A percentile compares a stretch with the other conserved stretches of the same genome.
Evolutionary conservation across 2,797 vertebrate species (phyloP).

Genomic region (Acipenser transmontanus): DNA sequence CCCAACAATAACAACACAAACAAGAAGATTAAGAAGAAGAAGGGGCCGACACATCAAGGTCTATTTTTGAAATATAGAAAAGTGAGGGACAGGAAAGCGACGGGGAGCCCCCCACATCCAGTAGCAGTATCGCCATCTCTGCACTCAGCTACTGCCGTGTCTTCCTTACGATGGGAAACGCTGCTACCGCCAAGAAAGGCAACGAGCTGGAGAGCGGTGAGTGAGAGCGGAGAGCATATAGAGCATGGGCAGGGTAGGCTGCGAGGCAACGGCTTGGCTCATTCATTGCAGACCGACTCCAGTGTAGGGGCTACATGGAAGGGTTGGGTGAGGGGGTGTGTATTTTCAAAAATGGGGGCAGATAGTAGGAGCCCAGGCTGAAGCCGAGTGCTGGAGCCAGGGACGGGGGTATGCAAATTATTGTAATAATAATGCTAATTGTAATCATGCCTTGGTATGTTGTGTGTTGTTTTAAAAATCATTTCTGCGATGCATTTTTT

Average conservation of each 20-base stretch:
- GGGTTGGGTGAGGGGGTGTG: slow-evolving; percentile 3
- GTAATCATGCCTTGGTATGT: too few relatives aligned
- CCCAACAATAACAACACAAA: slow-evolving; percentile 5
- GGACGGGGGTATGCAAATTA: neutral
- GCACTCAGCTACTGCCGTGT: slow-evolving; percentile 52
- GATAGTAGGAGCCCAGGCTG: too few relatives aligned
- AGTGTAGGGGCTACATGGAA: neutral
- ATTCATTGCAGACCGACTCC: slow-evolving; percentile 15
- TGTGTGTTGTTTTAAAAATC: too few relatives aligned
- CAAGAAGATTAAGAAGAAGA: slow-evolving; percentile 26
- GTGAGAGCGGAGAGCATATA: slow-evolving; percentile 30
- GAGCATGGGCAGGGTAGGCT: neutral
- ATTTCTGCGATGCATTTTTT: too few relatives aligned
- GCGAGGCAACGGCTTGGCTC: neutral
- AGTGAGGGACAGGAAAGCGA: slow-evolving; percentile 24
- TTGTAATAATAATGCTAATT: too few relatives aligned
- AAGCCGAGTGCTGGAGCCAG: neutral
- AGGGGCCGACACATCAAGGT: slow-evolving; percentile 28
- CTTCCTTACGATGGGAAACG: slow-evolving; percentile 83
- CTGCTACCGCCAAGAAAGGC: slow-evolving; percentile 89
- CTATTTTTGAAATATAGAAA: slow-evolving; percentile 12
- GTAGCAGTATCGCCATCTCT: slow-evolving; percentile 42
- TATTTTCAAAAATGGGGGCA: neutral
- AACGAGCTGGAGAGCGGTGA: slow-evolving; percentile 94
- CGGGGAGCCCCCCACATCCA: slow-evolving; percentile 47